Conservation (phyloP, 2,888 invertebrate species). For the Drosophila heteroneura region DNA sequence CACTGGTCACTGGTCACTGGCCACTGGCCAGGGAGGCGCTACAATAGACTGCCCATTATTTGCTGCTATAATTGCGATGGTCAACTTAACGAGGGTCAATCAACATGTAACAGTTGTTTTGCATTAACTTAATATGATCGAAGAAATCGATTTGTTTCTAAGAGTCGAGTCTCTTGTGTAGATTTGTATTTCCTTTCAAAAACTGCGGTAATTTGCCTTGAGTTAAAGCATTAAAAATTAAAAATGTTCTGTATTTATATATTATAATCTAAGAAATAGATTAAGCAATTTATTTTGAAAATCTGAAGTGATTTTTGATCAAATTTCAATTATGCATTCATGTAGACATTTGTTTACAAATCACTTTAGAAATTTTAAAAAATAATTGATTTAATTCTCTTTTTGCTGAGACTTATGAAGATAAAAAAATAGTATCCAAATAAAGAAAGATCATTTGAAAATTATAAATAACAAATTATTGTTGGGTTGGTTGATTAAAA, state of each 20-base stretch:
- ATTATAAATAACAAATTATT: background rate
- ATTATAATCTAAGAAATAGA: background rate
- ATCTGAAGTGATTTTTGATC: background rate
- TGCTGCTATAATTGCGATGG: constrained; percentile 47
- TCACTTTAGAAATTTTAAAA: background rate
- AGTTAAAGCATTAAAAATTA: background rate
- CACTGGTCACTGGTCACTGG: constrained; percentile 16
- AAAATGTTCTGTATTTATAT: background rate
- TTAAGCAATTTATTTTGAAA: background rate
- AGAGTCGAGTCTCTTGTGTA: background rate
- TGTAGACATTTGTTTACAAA: background rate
- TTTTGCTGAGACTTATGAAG: background rate
- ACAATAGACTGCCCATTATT: constrained; percentile 35
- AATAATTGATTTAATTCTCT: background rate
- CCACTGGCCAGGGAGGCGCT: constrained; percentile 33
- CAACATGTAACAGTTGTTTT: background rate
- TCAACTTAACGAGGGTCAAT: constrained; percentile 15
- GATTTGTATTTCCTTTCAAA: background rate
- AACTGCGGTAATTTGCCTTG: background rate
- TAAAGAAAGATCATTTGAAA: background rate
- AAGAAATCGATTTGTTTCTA: background rate
- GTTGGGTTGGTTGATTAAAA: background rate
- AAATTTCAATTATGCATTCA: background rate
- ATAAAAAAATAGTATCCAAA: background rate
- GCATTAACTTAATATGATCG: background rate